phyloP scores from a whole-genome alignment of 2,888 invertebrate genomes.

The Clepsis dumicolana region DNA sequence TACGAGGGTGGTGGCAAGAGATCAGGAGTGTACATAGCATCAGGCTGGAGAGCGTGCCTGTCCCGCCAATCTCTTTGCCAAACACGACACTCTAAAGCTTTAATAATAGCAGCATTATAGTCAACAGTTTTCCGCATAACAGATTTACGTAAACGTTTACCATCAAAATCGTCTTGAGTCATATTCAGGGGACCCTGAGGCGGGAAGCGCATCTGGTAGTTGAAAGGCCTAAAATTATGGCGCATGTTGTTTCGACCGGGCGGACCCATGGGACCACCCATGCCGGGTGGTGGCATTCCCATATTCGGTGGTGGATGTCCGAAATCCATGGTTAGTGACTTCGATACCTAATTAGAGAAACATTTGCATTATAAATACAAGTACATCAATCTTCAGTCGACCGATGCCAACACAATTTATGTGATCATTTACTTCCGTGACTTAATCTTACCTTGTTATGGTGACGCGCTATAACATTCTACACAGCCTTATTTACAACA shows the following conservation, averaged over 20 bases:
- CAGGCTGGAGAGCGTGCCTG: conserved; percentile 95
- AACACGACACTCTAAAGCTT: conserved; percentile 95
- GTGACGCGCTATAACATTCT: conserved; percentile 74
- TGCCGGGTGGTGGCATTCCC: conserved; percentile 77
- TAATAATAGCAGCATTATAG: conserved; percentile 97
- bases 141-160: conserved; percentile 97
- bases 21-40: conserved; percentile 97
- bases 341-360: conserved; percentile 82
- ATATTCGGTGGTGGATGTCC: conserved; percentile 80
- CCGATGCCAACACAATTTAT: conserved; percentile 26
- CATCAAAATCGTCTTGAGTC: conserved; percentile 97
- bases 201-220: conserved; percentile 83
- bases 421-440: conserved; percentile 41
- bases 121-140: conserved; percentile 99
- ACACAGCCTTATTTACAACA: conserved; percentile 58
- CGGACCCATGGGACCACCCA: conserved; percentile 66
- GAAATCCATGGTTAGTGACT: conserved; percentile 80
- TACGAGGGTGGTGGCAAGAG: conserved; percentile 97
- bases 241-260: conserved; percentile 79
- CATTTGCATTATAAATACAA: conserved; percentile 61
- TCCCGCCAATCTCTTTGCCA: conserved; percentile 98
- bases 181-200: conserved; percentile 88
- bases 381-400: conserved; percentile 14
- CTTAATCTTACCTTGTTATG: conserved; percentile 71
- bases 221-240: conserved; percentile 81